Evolutionary conservation across 2,888 invertebrate genomes (phyloP).

Genomic region (Oligia latruncula): DNA sequence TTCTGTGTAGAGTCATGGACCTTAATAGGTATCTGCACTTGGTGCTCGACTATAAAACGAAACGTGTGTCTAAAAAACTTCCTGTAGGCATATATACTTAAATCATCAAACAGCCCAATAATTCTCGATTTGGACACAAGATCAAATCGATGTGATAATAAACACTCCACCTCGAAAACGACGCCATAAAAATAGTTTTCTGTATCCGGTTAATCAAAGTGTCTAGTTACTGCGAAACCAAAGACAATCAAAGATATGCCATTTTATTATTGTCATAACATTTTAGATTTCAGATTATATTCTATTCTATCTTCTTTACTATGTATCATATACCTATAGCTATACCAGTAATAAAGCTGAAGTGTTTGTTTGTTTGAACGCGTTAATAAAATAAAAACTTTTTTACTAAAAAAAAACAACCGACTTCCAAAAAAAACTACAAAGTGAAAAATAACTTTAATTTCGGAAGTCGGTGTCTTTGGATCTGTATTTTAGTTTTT

Average conservation of each 20-base stretch:
- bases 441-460: no score
- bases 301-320: constrained; percentile 5
- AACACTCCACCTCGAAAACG: constrained; percentile 35
- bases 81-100: background rate
- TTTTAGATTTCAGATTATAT: constrained; percentile 56
- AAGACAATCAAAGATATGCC: constrained; percentile 50
- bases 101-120: constrained; percentile 41
- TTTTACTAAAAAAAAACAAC: no score
- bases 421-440: no score
- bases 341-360: background rate
- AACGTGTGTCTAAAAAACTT: constrained; percentile 30
- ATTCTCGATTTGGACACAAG: constrained; percentile 39
- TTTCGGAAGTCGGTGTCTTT: no score
- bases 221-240: constrained; percentile 30
- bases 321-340: background rate
- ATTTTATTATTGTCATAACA: constrained; percentile 55
- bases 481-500: no score
- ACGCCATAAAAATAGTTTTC: constrained; percentile 51
- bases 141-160: constrained; percentile 49
- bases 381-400: no score
- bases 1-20: background rate
- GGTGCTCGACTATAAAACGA: constrained; percentile 4
- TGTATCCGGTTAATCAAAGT: constrained; percentile 30
- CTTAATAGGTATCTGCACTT: background rate
- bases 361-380: background rate